Evolutionary conservation across 2,797 vertebrate genomes (phyloP).

Genomic region (Sorex maritimensis): DNA sequence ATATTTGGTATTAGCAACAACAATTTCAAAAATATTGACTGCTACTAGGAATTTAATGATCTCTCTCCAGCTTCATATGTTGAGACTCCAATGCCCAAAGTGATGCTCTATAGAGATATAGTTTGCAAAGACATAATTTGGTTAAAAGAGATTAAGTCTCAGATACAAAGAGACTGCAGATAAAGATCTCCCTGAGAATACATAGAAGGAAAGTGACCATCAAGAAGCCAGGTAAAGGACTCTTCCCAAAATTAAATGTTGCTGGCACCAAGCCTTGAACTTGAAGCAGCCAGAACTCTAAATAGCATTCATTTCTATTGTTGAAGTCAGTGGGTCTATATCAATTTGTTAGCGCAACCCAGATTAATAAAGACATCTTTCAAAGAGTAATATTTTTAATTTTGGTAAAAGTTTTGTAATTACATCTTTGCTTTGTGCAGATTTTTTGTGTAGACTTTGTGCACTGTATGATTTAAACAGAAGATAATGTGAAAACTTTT

Average conservation of each 20-base stretch:
- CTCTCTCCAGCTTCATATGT: neutral
- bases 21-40: neutral
- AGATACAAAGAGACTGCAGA: too few relatives aligned
- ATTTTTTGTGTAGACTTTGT: neutral
- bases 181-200: neutral
- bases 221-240: too few relatives aligned
- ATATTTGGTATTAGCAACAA: neutral
- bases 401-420: neutral
- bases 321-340: neutral
- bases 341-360: neutral
- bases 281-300: neutral
- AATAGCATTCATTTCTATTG: neutral
- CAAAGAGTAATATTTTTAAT: neutral
- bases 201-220: neutral
- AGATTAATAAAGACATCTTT: neutral
- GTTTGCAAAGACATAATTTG: neutral
- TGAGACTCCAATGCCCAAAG: neutral
- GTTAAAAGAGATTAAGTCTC: neutral
- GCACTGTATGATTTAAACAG: neutral
- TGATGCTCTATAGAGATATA: neutral
- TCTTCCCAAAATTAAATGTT: neutral
- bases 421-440: neutral
- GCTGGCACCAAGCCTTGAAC: neutral
- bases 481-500: neutral
- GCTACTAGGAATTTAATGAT: neutral